Conservation (phyloP, 2,888 invertebrate species). For the Conistra vaccinii region DNA sequence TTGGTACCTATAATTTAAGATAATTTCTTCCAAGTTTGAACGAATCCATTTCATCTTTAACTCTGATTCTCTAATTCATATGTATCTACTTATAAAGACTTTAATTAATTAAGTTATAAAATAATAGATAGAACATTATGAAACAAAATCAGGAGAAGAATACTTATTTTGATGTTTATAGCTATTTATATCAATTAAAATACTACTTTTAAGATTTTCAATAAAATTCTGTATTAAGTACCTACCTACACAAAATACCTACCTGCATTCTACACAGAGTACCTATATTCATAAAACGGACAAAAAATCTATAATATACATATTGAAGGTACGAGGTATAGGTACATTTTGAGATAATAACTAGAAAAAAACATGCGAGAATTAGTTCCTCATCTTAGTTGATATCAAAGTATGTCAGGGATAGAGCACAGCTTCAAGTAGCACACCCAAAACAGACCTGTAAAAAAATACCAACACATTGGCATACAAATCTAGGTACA, state of each 20-base stretch:
- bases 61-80: no score
- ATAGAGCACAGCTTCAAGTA: conserved; percentile 8
- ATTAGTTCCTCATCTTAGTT: neutral
- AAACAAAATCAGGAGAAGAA: neutral
- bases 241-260: neutral
- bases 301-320: neutral
- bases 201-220: neutral
- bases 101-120: neutral
- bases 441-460: conserved; percentile 3
- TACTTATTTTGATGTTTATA: no score
- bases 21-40: neutral
- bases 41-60: neutral
- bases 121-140: neutral
- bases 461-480: neutral
- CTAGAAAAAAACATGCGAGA: neutral
- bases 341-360: no score
- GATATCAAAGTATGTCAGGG: neutral
- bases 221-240: neutral
- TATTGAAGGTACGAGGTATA: no score
- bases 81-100: no score
- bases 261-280: neutral
- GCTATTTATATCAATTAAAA: no score
- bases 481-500: neutral
- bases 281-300: neutral
- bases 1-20: no score